Evolutionary conservation across 2,888 invertebrate species (phyloP).

Genomic region (Cryptophagus acutangulus): DNA sequence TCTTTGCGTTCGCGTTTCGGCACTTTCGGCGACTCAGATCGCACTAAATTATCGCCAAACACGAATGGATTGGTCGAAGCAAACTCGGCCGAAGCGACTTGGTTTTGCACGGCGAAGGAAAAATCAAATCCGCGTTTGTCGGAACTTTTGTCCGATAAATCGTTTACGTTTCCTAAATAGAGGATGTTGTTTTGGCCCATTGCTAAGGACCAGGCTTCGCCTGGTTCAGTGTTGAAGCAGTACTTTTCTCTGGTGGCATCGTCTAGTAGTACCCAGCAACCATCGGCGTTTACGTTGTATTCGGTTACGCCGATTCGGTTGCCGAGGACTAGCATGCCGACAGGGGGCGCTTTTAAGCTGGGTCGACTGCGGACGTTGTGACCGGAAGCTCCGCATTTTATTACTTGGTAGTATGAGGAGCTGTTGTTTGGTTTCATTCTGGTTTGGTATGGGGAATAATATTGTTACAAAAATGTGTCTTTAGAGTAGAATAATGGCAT

Average conservation of each 20-base stretch:
- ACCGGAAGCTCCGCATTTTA: conserved; percentile 71
- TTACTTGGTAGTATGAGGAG: conserved; percentile 67
- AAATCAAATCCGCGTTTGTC: conserved; percentile 58
- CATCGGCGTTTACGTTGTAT: conserved; percentile 61
- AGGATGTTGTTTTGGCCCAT: conserved; percentile 58
- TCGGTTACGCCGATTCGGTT: conserved; percentile 61
- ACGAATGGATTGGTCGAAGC: conserved; percentile 46
- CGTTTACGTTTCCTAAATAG: conserved; percentile 57
- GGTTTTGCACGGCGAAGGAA: conserved; percentile 33
- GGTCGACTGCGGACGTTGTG: conserved; percentile 68
- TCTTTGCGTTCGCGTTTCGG: conserved; percentile 43
- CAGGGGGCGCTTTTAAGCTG: conserved; percentile 62
- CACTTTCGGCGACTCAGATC: conserved; percentile 41
- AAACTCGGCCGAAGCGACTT: conserved; percentile 19
- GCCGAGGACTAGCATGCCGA: conserved; percentile 62
- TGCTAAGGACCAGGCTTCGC: conserved; percentile 69
- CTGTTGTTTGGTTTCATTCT: too few species aligned
- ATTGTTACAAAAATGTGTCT: too few species aligned
- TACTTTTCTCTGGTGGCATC: conserved; percentile 58
- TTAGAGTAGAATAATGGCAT: too few species aligned
- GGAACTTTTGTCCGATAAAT: too few species aligned
- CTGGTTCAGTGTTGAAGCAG: conserved; percentile 62
- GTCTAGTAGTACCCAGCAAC: conserved; percentile 63
- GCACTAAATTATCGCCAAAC: conserved; percentile 43
- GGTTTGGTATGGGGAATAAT: too few species aligned